These are phyloP conservation scores for Falco berigora DNA, from an alignment of 2,797 vertebrate species.

Conservation along the genomic window DNA sequence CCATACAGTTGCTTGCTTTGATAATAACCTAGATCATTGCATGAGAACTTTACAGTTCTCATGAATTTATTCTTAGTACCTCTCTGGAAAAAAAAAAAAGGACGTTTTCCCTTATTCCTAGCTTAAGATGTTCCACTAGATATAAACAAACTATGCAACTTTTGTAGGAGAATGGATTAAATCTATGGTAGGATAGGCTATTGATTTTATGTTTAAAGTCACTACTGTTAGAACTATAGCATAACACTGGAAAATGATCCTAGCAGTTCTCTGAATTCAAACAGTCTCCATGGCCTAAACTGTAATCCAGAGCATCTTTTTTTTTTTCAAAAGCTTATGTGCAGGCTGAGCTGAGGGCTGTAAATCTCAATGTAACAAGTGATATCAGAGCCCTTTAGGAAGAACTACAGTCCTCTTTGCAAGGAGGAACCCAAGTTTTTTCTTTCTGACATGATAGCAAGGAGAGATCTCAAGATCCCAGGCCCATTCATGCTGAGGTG, in stretches of 20 bases:
- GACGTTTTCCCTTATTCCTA: neutral
- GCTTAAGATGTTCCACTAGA: neutral
- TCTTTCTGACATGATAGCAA: neutral
- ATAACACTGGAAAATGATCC: neutral
- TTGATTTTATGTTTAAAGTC: neutral
- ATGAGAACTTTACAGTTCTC: neutral
- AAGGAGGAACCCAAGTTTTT: neutral
- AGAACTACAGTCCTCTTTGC: neutral
- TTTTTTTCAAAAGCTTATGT: neutral
- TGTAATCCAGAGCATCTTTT: neutral
- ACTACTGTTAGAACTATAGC: neutral
- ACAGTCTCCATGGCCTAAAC: neutral
- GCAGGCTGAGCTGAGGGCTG: neutral
- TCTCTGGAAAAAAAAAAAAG: neutral
- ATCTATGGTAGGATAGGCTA: neutral
- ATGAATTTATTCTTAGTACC: neutral
- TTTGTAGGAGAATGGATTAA: neutral
- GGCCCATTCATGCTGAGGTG: neutral
- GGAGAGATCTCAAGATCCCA: neutral
- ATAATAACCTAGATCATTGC: neutral
- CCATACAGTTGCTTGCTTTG: neutral
- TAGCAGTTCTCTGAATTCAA: neutral
- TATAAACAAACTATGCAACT: neutral
- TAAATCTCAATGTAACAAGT: neutral
- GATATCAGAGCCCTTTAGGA: neutral